phyloP scores from a whole-genome alignment of 2,888 invertebrate genomes.

The Lepidocyrtinus sp. region DNA sequence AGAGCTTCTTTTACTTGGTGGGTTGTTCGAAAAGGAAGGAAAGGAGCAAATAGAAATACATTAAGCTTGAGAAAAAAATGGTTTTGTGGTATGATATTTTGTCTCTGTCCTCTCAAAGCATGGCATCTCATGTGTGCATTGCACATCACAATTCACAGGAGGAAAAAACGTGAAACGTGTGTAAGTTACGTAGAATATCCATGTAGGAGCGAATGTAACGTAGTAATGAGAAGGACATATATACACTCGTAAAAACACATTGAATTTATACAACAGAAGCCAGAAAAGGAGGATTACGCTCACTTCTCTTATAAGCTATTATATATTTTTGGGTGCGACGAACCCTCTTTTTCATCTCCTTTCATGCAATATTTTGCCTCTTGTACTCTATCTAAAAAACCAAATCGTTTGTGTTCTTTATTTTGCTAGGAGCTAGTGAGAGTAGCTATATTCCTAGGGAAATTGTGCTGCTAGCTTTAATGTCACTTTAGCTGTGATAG shows the following conservation, averaged over 20 bases:
- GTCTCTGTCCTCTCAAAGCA: conserved; percentile 3
- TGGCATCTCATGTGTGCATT: conserved; percentile 7
- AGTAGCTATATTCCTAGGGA: background rate
- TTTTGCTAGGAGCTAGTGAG: conserved; percentile 22
- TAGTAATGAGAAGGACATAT: conserved; percentile 27
- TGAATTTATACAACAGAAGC: conserved; percentile 21
- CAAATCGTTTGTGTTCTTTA: background rate
- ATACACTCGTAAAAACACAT: background rate
- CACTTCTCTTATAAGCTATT: background rate
- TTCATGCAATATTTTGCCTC: conserved; percentile 28
- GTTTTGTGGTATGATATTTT: background rate
- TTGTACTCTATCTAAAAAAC: conserved; percentile 25
- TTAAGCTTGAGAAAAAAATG: background rate
- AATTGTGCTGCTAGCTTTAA: background rate
- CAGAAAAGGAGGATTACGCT: conserved; percentile 41
- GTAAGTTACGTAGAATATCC: conserved; percentile 14
- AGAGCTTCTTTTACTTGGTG: background rate
- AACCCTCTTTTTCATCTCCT: conserved; percentile 50
- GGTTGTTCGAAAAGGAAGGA: background rate
- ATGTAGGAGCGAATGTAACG: conserved; percentile 20
- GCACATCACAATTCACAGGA: background rate
- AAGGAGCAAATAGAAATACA: background rate
- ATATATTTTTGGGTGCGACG: conserved; percentile 49
- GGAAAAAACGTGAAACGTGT: background rate
- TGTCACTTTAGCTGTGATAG: background rate